Conservation (phyloP, 2,113 vertebrate species). For the Microcebus murinus region DNA sequence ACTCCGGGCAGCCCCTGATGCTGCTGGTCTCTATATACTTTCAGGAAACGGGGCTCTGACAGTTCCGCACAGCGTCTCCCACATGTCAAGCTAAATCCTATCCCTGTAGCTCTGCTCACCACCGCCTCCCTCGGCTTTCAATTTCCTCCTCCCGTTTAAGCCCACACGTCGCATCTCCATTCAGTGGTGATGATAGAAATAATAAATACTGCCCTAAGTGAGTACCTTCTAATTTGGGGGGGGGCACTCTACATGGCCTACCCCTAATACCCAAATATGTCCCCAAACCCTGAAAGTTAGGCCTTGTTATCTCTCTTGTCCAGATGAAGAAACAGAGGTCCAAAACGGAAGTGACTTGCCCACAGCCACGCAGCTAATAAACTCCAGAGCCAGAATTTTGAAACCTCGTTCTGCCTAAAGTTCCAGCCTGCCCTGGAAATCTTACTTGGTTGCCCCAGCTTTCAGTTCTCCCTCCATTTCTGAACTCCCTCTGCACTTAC, state of each 20-base stretch:
- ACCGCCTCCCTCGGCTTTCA: not conserved
- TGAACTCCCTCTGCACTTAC: not conserved
- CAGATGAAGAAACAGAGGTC: not conserved
- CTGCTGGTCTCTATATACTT: not conserved
- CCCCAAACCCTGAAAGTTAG: not conserved
- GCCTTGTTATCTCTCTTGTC: not conserved
- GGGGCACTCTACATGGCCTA: not conserved
- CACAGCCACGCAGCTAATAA: not conserved
- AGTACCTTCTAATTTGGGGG: not conserved
- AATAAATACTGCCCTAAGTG: not conserved
- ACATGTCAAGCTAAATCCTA: not conserved
- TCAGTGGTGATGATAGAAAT: not conserved
- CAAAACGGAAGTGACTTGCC: not conserved
- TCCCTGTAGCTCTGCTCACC: not conserved
- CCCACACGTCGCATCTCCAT: not conserved
- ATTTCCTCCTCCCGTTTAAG: not conserved
- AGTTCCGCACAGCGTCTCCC: not conserved
- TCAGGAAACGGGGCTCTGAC: not conserved
- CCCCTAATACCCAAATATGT: not conserved
- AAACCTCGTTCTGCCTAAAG: not conserved
- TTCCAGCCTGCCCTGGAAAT: not conserved
- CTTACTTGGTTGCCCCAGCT: not conserved
- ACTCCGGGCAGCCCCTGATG: not conserved
- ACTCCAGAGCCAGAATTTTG: not conserved
- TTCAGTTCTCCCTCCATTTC: not conserved